These are phyloP conservation scores for Drosophila willistoni DNA, from an alignment of 1,140 invertebrate species.

Conservation along the genomic window DNA sequence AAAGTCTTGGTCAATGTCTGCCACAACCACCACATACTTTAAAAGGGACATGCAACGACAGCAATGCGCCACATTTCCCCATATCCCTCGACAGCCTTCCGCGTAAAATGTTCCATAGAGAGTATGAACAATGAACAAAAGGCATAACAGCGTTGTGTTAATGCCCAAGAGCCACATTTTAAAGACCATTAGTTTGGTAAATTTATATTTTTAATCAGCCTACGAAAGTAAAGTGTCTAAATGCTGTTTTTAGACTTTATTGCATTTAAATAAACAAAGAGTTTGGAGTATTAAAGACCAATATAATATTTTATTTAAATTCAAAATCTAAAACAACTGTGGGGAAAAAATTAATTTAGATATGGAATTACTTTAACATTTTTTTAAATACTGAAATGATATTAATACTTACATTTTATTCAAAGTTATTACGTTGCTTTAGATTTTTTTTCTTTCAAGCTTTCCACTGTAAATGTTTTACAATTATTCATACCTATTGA, in stretches of 20 bases:
- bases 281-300: too few species aligned
- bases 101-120: conserved; percentile 2
- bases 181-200: background rate
- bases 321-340: too few species aligned
- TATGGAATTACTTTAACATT: too few species aligned
- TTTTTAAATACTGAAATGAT: too few species aligned
- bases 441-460: background rate
- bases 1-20: background rate
- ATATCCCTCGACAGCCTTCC: background rate
- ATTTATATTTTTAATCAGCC: background rate
- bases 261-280: too few species aligned
- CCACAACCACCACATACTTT: background rate
- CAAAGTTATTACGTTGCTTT: too few species aligned
- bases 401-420: too few species aligned
- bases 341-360: too few species aligned
- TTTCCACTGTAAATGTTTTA: background rate
- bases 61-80: background rate
- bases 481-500: background rate
- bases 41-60: background rate
- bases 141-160: background rate
- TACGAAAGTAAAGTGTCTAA: too few species aligned
- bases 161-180: background rate
- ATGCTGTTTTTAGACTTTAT: too few species aligned
- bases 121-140: background rate
- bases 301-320: too few species aligned